Evolutionary conservation across 1,140 invertebrate species (phyloP).

Genomic region (Drosophila busckii): DNA sequence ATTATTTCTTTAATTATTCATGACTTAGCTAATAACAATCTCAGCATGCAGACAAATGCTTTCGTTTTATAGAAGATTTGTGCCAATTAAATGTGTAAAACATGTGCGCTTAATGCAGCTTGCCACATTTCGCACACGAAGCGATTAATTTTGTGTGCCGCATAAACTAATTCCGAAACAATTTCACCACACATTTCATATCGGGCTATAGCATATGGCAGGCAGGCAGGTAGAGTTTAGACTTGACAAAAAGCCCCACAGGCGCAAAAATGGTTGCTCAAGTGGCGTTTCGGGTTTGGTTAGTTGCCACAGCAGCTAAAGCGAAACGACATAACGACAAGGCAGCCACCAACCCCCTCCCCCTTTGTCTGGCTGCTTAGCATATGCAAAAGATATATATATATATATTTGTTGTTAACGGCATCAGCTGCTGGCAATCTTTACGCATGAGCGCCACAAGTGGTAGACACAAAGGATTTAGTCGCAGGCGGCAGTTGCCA

Average conservation of each 20-base stretch:
- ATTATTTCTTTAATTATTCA: too few species aligned
- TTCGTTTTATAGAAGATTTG: too few species aligned
- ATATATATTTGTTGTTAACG: neutral
- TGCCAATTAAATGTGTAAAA: slow-evolving; percentile 6
- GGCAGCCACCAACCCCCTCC: slow-evolving; percentile 43
- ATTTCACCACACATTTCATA: slow-evolving; percentile 37
- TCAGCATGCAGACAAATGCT: too few species aligned
- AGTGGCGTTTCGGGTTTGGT: slow-evolving; percentile 60
- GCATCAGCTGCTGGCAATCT: slow-evolving; percentile 33
- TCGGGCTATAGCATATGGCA: too few species aligned
- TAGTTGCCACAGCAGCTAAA: slow-evolving; percentile 54
- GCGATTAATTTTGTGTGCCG: slow-evolving; percentile 21
- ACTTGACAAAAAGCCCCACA: too few species aligned
- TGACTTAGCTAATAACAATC: too few species aligned
- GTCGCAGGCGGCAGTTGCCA: neutral
- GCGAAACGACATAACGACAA: slow-evolving; percentile 61
- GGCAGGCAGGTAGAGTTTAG: too few species aligned
- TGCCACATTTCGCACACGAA: slow-evolving; percentile 24
- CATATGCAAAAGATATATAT: too few species aligned
- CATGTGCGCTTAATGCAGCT: slow-evolving; percentile 26
- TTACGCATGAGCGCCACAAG: slow-evolving; percentile 5
- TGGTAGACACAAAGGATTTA: slow-evolving; percentile 36
- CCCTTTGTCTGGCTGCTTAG: too few species aligned
- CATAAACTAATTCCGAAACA: slow-evolving; percentile 31
- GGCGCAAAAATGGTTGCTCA: slow-evolving; percentile 60